Evolutionary conservation across 2,888 invertebrate genomes (phyloP), one percentile per base, ranked within the genome.

Genomic region (Geotrupes spiniger): DNA sequence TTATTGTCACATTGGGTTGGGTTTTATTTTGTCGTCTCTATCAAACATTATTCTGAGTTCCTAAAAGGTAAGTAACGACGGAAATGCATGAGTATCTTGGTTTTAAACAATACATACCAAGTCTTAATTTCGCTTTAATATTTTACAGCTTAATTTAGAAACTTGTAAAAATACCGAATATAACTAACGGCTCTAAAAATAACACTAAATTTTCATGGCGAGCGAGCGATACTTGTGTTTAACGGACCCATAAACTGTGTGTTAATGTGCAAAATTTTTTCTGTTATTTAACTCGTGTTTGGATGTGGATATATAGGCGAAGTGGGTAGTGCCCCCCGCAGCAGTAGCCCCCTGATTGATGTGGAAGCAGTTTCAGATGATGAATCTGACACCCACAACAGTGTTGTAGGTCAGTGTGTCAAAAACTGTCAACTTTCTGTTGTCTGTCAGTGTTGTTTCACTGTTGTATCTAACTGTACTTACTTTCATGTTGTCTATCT

Each of bases 331-430:
- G 78, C 72, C 74, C 79, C 74, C 71, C 76, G 76, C 66, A 78
- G 76, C 68, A 72, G 73, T 70, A 82, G 82, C 74, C 83, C 84
- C 66, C 78, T 82, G 73, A 81, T 83, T 68, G 83, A 83, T 74
- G 82, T 82, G 70, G 82, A 82, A 74, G 79, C 79, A 63, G 78
- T 82, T 60, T 81, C 81, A 58, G 80, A 81, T 68, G 77, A 78
- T 65, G 77, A 78, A 64, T 72, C 73, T 61, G 76, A 76, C 66
- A 69, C 70, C 62, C 66, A 66, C 66, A 65, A 68, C 66, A 69
- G 69, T 63, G 67, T 69, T 63, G 76, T 78, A 82, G 83, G 83
- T 83, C 81, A 82, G 83, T 83, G 65, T 63, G 60, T 39, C 40
- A 49, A 53, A 46, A 50, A 46, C 44, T 49, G 42, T 49, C 49